Conservation (phyloP, 2,888 invertebrate genomes). For the Zaprionus bogoriensis region DNA sequence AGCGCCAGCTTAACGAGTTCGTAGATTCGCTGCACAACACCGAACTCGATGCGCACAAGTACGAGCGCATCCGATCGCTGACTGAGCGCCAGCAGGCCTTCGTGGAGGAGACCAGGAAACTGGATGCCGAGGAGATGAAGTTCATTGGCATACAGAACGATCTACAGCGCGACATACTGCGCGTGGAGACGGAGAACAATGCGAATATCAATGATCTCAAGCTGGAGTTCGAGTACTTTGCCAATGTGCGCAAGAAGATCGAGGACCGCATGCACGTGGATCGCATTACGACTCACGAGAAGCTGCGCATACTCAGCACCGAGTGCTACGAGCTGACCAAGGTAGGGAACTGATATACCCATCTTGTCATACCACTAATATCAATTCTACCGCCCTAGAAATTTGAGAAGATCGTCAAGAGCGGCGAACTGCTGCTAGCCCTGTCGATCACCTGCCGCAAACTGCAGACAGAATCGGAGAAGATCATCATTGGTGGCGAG, state of each 20-base stretch:
- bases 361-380: not conserved
- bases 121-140: constrained; percentile 63
- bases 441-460: constrained; percentile 79
- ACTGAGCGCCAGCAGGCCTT: constrained; percentile 76
- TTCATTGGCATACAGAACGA: constrained; percentile 37
- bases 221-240: constrained; percentile 75
- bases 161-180: constrained; percentile 54
- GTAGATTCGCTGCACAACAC: constrained; percentile 58
- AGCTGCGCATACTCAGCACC: constrained; percentile 68
- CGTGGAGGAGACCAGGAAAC: constrained; percentile 61
- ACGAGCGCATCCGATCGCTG: constrained; percentile 64
- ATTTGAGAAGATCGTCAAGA: constrained; percentile 66
- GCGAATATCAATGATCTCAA: constrained; percentile 67
- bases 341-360: constrained; percentile 40
- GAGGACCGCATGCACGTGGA: constrained; percentile 65
- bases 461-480: constrained; percentile 80
- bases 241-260: constrained; percentile 69
- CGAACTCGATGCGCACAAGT: constrained; percentile 72
- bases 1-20: constrained; percentile 63
- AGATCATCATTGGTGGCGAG: constrained; percentile 69
- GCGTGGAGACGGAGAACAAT: constrained; percentile 64
- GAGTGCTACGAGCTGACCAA: constrained; percentile 69
- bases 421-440: constrained; percentile 75
- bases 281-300: constrained; percentile 65
- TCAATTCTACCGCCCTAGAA: constrained; percentile 46